Evolutionary conservation across 2,888 invertebrate species (phyloP).

Genomic region (Palloptera scutellata): DNA sequence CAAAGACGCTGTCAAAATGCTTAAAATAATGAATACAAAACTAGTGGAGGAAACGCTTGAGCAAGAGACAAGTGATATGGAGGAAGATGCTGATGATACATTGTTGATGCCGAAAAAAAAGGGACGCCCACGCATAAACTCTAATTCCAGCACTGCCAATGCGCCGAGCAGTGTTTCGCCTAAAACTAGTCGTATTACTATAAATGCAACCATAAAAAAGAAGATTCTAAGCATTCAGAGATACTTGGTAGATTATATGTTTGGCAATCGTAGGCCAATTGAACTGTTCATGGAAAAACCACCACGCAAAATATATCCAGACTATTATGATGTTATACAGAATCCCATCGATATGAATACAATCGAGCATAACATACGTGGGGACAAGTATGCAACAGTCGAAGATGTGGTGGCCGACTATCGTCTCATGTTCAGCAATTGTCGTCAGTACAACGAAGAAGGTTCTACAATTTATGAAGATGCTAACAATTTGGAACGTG

Average conservation of each 20-base stretch:
- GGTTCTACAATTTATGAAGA: constrained; percentile 95
- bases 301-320: constrained; percentile 91
- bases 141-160: constrained; percentile 49
- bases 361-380: constrained; percentile 90
- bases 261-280: constrained; percentile 86
- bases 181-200: constrained; percentile 56
- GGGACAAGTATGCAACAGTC: constrained; percentile 80
- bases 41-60: constrained; percentile 66
- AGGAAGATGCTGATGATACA: constrained; percentile 48
- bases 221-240: constrained; percentile 84
- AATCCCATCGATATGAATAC: constrained; percentile 95
- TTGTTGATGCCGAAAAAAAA: constrained; percentile 51
- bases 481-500: constrained; percentile 86
- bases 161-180: constrained; percentile 48
- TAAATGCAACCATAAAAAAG: constrained; percentile 70
- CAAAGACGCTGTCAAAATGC: constrained; percentile 85
- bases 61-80: constrained; percentile 52
- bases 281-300: constrained; percentile 96
- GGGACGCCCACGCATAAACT: constrained; percentile 57
- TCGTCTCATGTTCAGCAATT: constrained; percentile 96
- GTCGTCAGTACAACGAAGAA: constrained; percentile 96
- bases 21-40: constrained; percentile 83
- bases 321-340: constrained; percentile 93
- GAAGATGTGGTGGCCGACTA: constrained; percentile 89
- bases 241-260: constrained; percentile 73